Conservation (phyloP, 2,888 invertebrate genomes). For the Tanypteryx hageni region DNA sequence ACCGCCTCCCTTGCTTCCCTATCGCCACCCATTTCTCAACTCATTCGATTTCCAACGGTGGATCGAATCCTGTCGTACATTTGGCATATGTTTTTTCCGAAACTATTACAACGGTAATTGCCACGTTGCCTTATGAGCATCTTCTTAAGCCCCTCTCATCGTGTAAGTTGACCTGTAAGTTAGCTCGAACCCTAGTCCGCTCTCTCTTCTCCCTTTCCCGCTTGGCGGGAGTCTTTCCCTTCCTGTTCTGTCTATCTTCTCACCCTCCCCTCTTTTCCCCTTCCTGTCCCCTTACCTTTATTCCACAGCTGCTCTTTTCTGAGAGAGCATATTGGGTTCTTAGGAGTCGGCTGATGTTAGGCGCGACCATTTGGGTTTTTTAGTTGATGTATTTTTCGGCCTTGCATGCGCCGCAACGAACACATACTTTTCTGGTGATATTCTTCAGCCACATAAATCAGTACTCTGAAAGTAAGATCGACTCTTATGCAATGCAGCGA, state of each 20-base stretch:
- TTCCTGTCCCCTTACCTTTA: slow-evolving; percentile 53
- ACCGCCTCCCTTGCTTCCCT: too few relatives aligned
- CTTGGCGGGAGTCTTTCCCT: slow-evolving; percentile 67
- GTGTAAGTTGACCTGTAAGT: slow-evolving; percentile 37
- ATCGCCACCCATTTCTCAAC: too few relatives aligned
- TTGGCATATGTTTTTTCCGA: too few relatives aligned
- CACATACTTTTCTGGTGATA: too few relatives aligned
- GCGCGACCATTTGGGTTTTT: slow-evolving; percentile 41
- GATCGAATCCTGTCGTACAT: too few relatives aligned
- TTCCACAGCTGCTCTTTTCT: slow-evolving; percentile 31
- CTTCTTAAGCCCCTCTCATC: not conserved
- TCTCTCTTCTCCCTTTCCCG: slow-evolving; percentile 66
- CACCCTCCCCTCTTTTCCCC: slow-evolving; percentile 62
- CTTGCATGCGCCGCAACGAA: not conserved
- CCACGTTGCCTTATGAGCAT: not conserved
- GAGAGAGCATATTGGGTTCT: slow-evolving; percentile 71
- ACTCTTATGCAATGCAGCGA: too few relatives aligned
- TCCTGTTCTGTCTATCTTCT: slow-evolving; percentile 67
- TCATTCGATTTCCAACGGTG: too few relatives aligned
- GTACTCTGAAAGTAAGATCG: too few relatives aligned
- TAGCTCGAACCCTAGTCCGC: slow-evolving; percentile 65
- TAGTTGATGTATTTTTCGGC: not conserved
- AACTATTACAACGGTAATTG: not conserved
- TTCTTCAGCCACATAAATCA: too few relatives aligned
- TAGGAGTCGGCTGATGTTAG: slow-evolving; percentile 66